A percentile compares a stretch with the other conserved stretches of the same genome.
These are phyloP conservation scores for Epinotia brunnichana DNA, from an alignment of 2,888 invertebrate genomes.

Conservation along the genomic window DNA sequence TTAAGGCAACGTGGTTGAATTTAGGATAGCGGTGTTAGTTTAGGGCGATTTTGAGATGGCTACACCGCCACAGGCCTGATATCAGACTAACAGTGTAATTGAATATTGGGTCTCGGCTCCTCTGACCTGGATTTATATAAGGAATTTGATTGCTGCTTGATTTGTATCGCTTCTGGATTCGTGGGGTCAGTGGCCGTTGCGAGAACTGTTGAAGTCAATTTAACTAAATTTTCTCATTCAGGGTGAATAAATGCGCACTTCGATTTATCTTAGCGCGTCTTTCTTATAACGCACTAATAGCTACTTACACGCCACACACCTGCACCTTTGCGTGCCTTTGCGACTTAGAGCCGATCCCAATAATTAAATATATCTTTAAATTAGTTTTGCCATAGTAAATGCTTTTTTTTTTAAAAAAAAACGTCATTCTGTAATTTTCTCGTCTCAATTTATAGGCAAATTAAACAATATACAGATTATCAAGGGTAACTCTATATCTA, in stretches of 20 bases:
- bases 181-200: constrained; percentile 5
- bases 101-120: constrained; percentile 66
- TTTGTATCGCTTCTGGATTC: constrained; percentile 21
- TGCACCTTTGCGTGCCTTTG: too few species aligned
- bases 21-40: constrained; percentile 51
- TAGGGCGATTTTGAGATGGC: constrained; percentile 71
- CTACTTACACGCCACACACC: too few species aligned
- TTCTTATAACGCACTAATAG: too few species aligned
- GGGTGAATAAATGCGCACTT: too few species aligned
- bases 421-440: too few species aligned
- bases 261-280: too few species aligned
- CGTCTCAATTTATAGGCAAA: too few species aligned
- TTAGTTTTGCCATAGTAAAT: too few species aligned
- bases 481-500: too few species aligned
- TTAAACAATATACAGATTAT: too few species aligned
- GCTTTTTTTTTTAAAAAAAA: too few species aligned
- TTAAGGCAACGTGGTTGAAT: constrained; percentile 46
- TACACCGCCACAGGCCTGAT: constrained; percentile 67
- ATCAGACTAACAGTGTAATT: constrained; percentile 75
- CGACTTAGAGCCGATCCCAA: background rate
- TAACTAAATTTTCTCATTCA: background rate
- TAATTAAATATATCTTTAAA: background rate
- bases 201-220: background rate
- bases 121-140: constrained; percentile 59
- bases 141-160: constrained; percentile 43